Conservation (phyloP, 2,888 invertebrate genomes). For the Cordylochernes scorpioides region DNA sequence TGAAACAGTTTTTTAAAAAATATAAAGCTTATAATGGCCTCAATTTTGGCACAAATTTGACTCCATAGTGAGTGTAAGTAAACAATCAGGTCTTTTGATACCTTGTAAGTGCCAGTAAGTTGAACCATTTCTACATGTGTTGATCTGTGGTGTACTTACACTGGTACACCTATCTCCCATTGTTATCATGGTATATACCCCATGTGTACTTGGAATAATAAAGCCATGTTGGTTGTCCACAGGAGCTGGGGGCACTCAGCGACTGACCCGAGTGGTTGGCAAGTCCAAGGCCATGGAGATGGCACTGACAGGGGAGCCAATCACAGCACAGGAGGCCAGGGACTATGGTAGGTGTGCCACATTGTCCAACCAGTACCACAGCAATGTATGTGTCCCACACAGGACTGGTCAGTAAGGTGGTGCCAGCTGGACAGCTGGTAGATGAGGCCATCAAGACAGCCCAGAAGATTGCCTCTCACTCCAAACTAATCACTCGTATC, state of each 20-base stretch:
- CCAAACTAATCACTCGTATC: conserved; percentile 54
- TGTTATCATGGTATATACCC: no score
- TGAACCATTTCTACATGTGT: no score
- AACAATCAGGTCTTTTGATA: no score
- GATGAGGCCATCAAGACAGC: conserved; percentile 68
- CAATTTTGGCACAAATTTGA: no score
- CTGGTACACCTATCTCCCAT: no score
- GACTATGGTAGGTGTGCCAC: conserved; percentile 48
- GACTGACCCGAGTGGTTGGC: conserved; percentile 53
- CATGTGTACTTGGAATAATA: no score
- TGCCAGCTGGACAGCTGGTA: conserved; percentile 44
- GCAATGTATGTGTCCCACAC: conserved; percentile 6
- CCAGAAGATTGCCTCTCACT: conserved; percentile 72
- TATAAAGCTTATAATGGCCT: no score
- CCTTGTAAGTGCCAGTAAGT: no score
- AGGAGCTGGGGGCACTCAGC: conserved; percentile 88
- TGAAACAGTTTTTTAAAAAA: no score
- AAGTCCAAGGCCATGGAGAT: conserved; percentile 99
- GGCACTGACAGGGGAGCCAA: conserved; percentile 67
- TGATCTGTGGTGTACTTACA: no score
- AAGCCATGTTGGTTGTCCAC: conserved; percentile 17
- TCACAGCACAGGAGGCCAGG: conserved; percentile 71
- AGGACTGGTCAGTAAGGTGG: conserved; percentile 67
- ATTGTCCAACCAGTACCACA: no score
- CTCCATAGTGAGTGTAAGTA: no score